Percentiles rank a stretch among this genome's conserved stretches.
These are phyloP conservation scores for Balaeniceps rex DNA, from an alignment of 2,113 vertebrate genomes.

Conservation along the genomic window DNA sequence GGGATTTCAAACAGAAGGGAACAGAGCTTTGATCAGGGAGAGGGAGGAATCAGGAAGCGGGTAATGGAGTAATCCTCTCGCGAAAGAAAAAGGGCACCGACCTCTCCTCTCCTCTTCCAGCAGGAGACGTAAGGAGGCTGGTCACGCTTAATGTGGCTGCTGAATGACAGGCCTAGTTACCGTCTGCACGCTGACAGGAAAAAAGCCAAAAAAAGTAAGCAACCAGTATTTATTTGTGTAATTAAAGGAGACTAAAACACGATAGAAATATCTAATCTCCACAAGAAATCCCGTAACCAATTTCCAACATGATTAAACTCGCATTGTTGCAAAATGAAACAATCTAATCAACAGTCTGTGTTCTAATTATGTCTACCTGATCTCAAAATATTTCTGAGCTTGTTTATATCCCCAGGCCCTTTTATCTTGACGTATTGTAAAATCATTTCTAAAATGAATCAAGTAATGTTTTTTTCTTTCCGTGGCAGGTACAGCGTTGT, in stretches of 20 bases:
- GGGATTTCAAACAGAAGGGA: not conserved
- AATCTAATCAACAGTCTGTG: conserved; percentile 65
- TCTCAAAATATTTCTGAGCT: conserved; percentile 49
- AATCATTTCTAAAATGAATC: conserved; percentile 51
- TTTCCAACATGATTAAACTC: conserved; percentile 59
- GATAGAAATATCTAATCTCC: conserved; percentile 48
- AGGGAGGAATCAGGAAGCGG: not conserved
- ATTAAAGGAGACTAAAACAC: conserved; percentile 27
- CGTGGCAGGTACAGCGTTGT: not conserved
- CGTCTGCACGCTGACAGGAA: not conserved
- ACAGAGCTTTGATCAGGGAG: not conserved
- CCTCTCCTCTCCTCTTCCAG: not conserved
- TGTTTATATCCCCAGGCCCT: conserved; percentile 60
- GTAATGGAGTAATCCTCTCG: rapidly evolving
- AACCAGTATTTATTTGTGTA: conserved; percentile 30
- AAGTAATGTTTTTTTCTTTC: conserved; percentile 33
- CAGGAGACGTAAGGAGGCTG: rapidly evolving
- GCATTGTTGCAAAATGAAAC: conserved; percentile 51
- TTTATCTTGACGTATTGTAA: conserved; percentile 42
- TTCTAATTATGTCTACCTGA: conserved; percentile 67
- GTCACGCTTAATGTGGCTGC: not conserved
- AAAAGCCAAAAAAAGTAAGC: conserved; percentile 2
- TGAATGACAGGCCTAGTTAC: not conserved
- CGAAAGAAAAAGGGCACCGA: not conserved
- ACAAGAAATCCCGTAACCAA: conserved; percentile 43